A percentile compares a stretch with the other conserved stretches of the same genome.
Conservation (phyloP, 2,113 vertebrate species). For the Setophaga kirtlandii region DNA sequence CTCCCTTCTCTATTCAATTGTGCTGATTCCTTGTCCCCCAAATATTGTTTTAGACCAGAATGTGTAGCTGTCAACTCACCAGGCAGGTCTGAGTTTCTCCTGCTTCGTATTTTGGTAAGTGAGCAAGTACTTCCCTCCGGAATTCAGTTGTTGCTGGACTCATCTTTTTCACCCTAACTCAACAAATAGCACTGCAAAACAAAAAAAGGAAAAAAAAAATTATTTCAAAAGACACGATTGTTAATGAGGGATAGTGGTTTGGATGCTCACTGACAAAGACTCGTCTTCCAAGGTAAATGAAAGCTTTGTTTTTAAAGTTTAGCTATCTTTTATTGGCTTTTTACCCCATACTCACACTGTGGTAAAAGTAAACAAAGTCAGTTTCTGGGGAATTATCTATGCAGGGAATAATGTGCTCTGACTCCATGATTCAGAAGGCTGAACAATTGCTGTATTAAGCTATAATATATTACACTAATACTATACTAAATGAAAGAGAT, state of each 20-base stretch:
- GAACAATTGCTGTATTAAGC: too few relatives aligned
- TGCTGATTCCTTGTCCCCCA: neutral
- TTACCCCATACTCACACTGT: neutral
- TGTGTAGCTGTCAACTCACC: neutral
- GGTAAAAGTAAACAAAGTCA: neutral
- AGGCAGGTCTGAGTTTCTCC: neutral
- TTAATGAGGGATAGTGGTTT: neutral
- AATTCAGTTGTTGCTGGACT: neutral
- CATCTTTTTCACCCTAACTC: neutral
- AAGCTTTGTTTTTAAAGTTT: neutral
- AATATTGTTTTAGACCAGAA: neutral
- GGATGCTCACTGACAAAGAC: neutral
- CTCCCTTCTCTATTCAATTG: neutral
- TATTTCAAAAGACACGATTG: neutral
- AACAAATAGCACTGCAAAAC: neutral
- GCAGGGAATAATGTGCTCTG: too few relatives aligned
- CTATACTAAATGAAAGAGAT: too few relatives aligned
- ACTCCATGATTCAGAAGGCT: too few relatives aligned
- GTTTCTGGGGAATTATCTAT: neutral
- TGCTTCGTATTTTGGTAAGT: neutral
- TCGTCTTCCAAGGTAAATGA: neutral
- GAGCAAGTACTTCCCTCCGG: neutral
- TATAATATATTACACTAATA: too few relatives aligned
- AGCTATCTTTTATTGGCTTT: neutral
- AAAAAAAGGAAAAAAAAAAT: accelerated